Evolutionary conservation across 2,797 vertebrate genomes (phyloP), one percentile per base, ranked within the genome.

Genomic region (Hyperoplus immaculatus): DNA sequence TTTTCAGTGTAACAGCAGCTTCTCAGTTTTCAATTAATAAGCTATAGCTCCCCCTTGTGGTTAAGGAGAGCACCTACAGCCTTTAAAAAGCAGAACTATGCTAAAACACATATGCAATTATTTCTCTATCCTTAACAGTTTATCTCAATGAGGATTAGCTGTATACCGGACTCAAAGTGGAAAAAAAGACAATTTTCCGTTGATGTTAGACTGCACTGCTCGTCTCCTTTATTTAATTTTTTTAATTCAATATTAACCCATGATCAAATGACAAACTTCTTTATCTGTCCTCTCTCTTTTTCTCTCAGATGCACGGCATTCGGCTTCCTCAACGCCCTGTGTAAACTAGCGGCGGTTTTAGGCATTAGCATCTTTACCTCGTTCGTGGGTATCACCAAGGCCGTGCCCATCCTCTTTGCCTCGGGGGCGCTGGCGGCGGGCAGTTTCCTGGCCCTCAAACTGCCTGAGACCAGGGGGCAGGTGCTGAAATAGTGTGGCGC

Each of bases 321-420:
- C 0, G 98, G 98, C 2, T 99, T 99, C 93, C 96, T 99, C 82
- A 99, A 99, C 0, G 98, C 98, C 0, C 95, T 99, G 60, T 98
- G 98, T 83, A 99, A 99, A 87, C 82, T 99, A 87, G 98, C 98
- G 0, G 98, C 98, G 0, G 97, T 99, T 64, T 89, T 99, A 92
- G 98, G 98, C 57, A 99, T 99, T 90, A 98, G 97, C 94, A 98
- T 98, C 95, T 99, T 99, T 93, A 97, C 97, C 0, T 99, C 98
- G 8, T 99, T 99, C 8, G 98, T 99, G n/a, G 98, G 97, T 3
- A 96, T 99, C 92, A 97, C 97, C 88, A 98, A 99, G 93, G 97
- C 98, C 0, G 97, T 98, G 77, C 98, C 98, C 89, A 99, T 99
- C 93, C 92, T 99, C 41, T 95, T 98, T 4, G 98, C 98, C 53